Evolutionary conservation across 92 coral and sea anemone genomes (phyloP).

Genomic region (Siderastrea siderea): DNA sequence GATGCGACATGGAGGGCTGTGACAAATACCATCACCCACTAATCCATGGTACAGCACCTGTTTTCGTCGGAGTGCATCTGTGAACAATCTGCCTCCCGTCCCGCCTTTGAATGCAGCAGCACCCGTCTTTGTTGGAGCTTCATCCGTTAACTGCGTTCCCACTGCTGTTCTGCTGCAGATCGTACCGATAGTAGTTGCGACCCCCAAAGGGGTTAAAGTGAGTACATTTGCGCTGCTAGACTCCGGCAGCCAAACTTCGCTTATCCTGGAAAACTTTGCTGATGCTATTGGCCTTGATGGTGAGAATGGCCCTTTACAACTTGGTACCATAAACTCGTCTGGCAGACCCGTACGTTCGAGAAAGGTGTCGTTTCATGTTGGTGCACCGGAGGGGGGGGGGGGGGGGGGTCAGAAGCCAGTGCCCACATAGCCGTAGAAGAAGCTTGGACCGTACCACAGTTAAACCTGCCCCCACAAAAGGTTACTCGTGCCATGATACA

Average conservation of each 20-base stretch:
- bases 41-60: conserved; percentile 65
- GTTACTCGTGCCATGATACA: too few relatives aligned
- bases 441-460: too few relatives aligned
- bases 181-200: conserved; percentile 58
- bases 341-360: conserved; percentile 49
- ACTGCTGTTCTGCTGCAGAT: conserved; percentile 64
- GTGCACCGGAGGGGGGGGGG: too few relatives aligned
- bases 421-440: too few relatives aligned
- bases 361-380: conserved; percentile 39
- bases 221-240: conserved; percentile 72
- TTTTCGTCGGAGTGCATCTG: conserved; percentile 45
- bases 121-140: conserved; percentile 46
- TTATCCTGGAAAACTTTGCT: conserved; percentile 54
- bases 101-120: conserved; percentile 57
- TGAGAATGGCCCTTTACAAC: conserved; percentile 3
- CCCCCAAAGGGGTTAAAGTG: conserved; percentile 40
- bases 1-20: conserved; percentile 49
- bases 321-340: conserved; percentile 43
- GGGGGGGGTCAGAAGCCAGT: too few relatives aligned
- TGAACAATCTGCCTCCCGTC: conserved; percentile 49
- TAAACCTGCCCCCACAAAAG: too few relatives aligned
- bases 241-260: conserved; percentile 69
- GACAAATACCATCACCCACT: conserved; percentile 62
- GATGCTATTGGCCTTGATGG: conserved; percentile 4
- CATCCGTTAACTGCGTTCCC: conserved; percentile 35